These are phyloP conservation scores for Oreochromis mossambicus DNA, from an alignment of 2,797 vertebrate genomes.

Conservation along the genomic window DNA sequence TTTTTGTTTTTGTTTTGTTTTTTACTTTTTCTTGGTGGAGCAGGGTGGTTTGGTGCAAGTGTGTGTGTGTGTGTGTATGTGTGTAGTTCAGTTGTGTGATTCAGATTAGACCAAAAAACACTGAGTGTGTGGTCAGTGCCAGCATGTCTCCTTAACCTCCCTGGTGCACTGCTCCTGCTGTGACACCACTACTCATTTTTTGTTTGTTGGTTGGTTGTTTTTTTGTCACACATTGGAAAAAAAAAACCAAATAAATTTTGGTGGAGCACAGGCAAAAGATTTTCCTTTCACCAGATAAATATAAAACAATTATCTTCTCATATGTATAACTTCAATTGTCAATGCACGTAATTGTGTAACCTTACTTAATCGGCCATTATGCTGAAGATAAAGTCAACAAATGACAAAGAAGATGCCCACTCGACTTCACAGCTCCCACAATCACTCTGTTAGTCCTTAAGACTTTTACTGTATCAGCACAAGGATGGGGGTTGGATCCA, in stretches of 20 bases:
- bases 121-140: not conserved
- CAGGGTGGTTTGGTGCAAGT: not conserved
- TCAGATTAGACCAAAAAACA: conserved; percentile 38
- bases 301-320: not conserved
- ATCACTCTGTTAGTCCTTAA: not conserved
- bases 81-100: conserved; percentile 5
- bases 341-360: not conserved
- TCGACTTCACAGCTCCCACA: not conserved
- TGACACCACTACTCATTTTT: not conserved
- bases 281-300: not conserved
- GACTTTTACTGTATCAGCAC: not conserved
- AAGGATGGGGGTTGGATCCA: not conserved
- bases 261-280: not conserved
- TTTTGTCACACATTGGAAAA: not conserved
- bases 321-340: not conserved
- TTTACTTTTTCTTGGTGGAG: not conserved
- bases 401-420: not conserved
- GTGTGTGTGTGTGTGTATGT: not conserved
- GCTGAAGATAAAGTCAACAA: not conserved
- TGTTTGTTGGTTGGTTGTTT: not conserved
- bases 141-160: not conserved
- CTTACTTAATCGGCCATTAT: not conserved
- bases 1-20: not conserved
- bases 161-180: not conserved
- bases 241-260: not conserved